Evolutionary conservation across 2,888 invertebrate genomes (phyloP).

Genomic region (Phalera bucephala): DNA sequence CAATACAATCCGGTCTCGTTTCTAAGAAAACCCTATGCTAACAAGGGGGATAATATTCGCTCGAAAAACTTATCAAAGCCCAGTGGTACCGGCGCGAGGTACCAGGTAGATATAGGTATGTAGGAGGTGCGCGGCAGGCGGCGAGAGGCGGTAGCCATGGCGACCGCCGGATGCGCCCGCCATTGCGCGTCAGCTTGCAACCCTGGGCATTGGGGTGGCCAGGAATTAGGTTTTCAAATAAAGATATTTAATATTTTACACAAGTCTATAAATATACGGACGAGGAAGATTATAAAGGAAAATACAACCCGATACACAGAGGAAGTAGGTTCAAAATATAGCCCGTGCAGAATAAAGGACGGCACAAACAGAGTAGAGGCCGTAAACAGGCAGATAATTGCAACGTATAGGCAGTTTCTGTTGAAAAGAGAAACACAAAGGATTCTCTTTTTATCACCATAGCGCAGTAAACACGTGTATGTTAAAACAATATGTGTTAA

Average conservation of each 20-base stretch:
- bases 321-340: background rate
- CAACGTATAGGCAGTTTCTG: no score
- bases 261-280: no score
- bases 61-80: constrained; percentile 18
- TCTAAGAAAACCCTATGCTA: background rate
- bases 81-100: constrained; percentile 15
- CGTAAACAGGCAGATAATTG: background rate
- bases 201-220: constrained; percentile 56
- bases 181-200: constrained; percentile 47
- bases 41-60: constrained; percentile 9
- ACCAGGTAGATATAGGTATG: constrained; percentile 43
- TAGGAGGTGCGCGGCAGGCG: constrained; percentile 28
- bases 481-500: no score
- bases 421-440: no score
- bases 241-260: no score
- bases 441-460: no score
- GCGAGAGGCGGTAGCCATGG: constrained; percentile 61
- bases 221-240: constrained; percentile 18
- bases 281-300: background rate
- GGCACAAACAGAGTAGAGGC: no score
- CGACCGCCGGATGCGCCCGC: constrained; percentile 67
- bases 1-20: background rate
- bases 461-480: no score
- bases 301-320: background rate
- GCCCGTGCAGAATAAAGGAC: no score